These are phyloP conservation scores for Agrochola lota DNA, from an alignment of 2,888 invertebrate species.

Conservation along the genomic window DNA sequence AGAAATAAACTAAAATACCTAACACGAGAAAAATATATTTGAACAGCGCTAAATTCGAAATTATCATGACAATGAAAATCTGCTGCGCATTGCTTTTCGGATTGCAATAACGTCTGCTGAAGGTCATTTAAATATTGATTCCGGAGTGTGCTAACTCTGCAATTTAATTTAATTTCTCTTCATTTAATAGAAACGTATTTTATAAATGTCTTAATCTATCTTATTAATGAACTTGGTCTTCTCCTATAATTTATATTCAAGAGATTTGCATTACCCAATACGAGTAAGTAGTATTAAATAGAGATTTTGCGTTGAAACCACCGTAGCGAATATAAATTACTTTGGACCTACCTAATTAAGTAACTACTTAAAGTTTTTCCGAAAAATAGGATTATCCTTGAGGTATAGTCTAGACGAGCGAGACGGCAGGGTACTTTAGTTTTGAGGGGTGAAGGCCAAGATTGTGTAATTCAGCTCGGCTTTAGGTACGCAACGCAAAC, in stretches of 20 bases:
- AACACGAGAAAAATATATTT: conserved; percentile 1
- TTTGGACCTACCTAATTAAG: conserved; percentile 14
- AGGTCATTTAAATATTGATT: conserved; percentile 45
- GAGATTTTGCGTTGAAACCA: not conserved
- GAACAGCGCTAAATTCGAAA: conserved; percentile 2
- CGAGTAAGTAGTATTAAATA: not conserved
- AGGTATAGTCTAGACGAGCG: conserved; percentile 51
- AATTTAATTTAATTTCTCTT: conserved; percentile 5
- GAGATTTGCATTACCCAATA: not conserved
- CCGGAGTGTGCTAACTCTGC: not conserved
- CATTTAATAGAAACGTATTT: not conserved
- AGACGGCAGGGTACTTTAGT: conserved; percentile 47
- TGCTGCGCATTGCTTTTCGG: conserved; percentile 19
- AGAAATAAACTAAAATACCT: conserved; percentile 27
- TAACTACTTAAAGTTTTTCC: conserved; percentile 24
- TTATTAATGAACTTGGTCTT: not conserved
- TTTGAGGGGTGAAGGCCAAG: conserved; percentile 73
- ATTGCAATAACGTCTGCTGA: conserved; percentile 28
- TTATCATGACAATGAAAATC: conserved; percentile 9
- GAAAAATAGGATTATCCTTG: conserved; percentile 50
- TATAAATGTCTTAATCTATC: not conserved
- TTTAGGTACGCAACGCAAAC: conserved; percentile 36
- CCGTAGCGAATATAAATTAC: conserved; percentile 6
- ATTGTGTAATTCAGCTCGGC: conserved; percentile 72
- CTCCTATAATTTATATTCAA: not conserved